Conservation (phyloP, 1,140 invertebrate genomes). For the Drosophila micromelanica region DNA sequence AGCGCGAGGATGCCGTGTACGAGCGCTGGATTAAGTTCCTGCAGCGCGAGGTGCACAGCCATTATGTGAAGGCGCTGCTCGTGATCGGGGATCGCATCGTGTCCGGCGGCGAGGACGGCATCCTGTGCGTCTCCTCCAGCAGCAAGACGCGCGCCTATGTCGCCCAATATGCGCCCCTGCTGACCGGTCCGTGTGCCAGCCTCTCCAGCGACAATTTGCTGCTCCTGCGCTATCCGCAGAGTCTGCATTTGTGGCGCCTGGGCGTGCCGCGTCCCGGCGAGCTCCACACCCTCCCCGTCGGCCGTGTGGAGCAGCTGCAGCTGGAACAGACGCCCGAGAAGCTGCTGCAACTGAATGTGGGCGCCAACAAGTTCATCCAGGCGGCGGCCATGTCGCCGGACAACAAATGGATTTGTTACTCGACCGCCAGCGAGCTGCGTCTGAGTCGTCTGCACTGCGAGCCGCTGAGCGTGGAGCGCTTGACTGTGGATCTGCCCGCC, state of each 20-base stretch:
- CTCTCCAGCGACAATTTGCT: constrained; percentile 87
- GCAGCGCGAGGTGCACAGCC: constrained; percentile 91
- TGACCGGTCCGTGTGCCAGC: constrained; percentile 87
- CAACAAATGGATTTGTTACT: constrained; percentile 90
- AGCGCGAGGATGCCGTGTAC: constrained; percentile 85
- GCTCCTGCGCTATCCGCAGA: constrained; percentile 89
- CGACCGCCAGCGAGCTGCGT: constrained; percentile 88
- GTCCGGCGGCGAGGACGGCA: constrained; percentile 92
- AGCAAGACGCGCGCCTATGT: constrained; percentile 86
- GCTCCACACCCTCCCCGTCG: not conserved
- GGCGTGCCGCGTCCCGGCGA: constrained; percentile 69
- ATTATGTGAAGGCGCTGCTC: constrained; percentile 91
- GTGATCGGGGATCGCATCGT: constrained; percentile 88
- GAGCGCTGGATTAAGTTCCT: constrained; percentile 92
- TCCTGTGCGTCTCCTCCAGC: constrained; percentile 88
- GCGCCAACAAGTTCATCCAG: constrained; percentile 25
- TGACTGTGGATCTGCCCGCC: constrained; percentile 83
- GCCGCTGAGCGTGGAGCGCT: constrained; percentile 83
- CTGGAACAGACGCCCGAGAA: constrained; percentile 86
- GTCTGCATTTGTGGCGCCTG: constrained; percentile 89
- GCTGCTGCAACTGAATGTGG: constrained; percentile 86
- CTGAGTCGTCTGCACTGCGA: constrained; percentile 85
- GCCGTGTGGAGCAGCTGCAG: constrained; percentile 31
- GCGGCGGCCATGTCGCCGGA: constrained; percentile 88
- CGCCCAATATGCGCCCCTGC: constrained; percentile 89